Percentiles rank a stretch among this genome's conserved stretches.
These are phyloP conservation scores for Amblyopsis rosae DNA, from an alignment of 2,113 vertebrate species.

Conservation along the genomic window DNA sequence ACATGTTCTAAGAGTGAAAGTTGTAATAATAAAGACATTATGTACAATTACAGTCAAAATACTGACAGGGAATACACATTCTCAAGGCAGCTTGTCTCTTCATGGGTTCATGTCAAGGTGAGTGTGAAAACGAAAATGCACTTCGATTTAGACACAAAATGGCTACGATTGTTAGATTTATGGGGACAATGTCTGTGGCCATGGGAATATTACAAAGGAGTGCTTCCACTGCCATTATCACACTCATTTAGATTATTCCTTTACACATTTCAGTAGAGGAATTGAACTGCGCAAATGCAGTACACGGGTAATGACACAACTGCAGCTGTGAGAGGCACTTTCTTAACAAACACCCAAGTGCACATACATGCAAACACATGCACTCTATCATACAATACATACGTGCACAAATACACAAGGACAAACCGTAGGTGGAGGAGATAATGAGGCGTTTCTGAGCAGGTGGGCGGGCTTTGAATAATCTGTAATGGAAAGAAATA, in stretches of 20 bases:
- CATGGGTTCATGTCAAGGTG: slow-evolving; percentile 7
- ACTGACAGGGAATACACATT: slow-evolving; percentile 9
- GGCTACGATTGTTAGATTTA: slow-evolving; percentile 39
- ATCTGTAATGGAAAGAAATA: slow-evolving; percentile 51
- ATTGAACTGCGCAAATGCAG: slow-evolving; percentile 29
- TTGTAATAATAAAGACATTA: neutral
- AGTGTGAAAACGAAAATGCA: slow-evolving; percentile 21
- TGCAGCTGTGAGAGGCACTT: slow-evolving; percentile 35
- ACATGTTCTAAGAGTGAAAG: neutral
- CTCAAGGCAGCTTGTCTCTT: slow-evolving; percentile 8
- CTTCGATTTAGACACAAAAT: slow-evolving; percentile 27
- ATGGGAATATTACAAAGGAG: slow-evolving; percentile 37
- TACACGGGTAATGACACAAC: slow-evolving; percentile 41
- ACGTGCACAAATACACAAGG: neutral
- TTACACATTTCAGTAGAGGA: slow-evolving; percentile 4
- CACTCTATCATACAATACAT: neutral
- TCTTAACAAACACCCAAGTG: slow-evolving; percentile 5
- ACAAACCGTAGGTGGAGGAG: slow-evolving; percentile 24
- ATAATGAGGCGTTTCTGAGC: slow-evolving; percentile 48
- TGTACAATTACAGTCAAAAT: slow-evolving; percentile 15
- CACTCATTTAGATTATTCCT: slow-evolving; percentile 44
- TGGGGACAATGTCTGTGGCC: slow-evolving; percentile 13
- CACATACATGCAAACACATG: slow-evolving; percentile 9
- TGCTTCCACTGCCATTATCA: slow-evolving; percentile 39
- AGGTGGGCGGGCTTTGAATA: slow-evolving; percentile 48